Base-by-base conservation (phyloP, 2,888 invertebrate genomes). In the Eristalis arbustorum region DNA sequence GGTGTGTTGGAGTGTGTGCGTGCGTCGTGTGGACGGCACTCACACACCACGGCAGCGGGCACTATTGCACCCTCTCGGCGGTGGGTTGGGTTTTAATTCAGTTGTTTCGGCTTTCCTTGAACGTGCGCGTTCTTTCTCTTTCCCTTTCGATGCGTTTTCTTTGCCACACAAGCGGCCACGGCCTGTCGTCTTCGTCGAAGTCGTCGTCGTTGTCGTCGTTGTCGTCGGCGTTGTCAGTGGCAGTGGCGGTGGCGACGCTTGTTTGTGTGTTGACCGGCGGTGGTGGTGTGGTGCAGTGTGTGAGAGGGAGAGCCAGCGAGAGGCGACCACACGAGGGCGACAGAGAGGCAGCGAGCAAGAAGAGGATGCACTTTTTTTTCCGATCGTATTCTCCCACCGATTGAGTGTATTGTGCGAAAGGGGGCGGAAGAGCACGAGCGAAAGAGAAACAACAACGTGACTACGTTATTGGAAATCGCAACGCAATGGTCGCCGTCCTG, bases 401-500 rank as follows among this genome's bases (percentile, higher is more conserved):
- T 49, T 74, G 64, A 61, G 74, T 79, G 75, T 75, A 40, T 71
- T 40, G n/a, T 64, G 37, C n/a, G 18, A 49, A 14, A 31, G 76
- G 59, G 67, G 61, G 62, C 76, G 72, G 76, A 68, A 63, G 69
- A 82, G 64, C 59, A 23, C 63, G 71, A 66, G 62, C 34, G 63
- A 66, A 66, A 13, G 73, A 82, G 49, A 49, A 67, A 75, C 72
- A 82, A 75, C 78, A 79, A 72, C 59, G 76, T 81, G 77, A 78
- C 62, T 73, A 78, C 62, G 77, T 82, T 87, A 87, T 87, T 87
- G 87, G 87, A 87, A 87, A 87, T 87, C 83, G 83, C 75, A 87
- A 87, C 87, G 87, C 87, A 87, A 87, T 87, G 87, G 87, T 87
- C 87, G 87, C 87, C 87, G 49, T 87, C 87, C 82, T 78, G 72